Evolutionary conservation across 2,113 vertebrate genomes (phyloP), one percentile per base, ranked within the genome.

Genomic region (Cebidichthys violaceus): DNA sequence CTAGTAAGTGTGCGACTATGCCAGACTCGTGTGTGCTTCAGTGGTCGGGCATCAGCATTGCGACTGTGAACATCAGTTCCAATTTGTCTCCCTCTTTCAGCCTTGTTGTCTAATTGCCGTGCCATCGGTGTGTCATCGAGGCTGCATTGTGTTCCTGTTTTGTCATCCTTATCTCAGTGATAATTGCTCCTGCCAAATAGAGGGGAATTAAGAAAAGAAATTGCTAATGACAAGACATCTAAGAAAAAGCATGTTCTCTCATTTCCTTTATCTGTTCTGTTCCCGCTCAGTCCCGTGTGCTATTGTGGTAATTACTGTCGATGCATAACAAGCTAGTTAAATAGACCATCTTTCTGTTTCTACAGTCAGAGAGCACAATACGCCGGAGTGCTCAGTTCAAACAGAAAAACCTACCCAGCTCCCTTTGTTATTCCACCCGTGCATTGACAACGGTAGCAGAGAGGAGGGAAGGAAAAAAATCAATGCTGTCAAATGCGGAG

Each of bases 401-500:
- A 89, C 80, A 90, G 83, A 88, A 88, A 86, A 87, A 85, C 67
- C 82, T 89, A 79, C 79, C 89, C 83, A 37, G 88, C 82, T 90
- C 81, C 87, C 88, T 93, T 93, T 94, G 92, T 95, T 94, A 93
- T 94, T 93, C 89, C 86, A 86, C 76, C 86, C 90, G 82, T 90
- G 88, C 89, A 90, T 93, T 92, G 93, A 90, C 86, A 92, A 93
- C 93, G 87, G 91, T 90, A 88, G 89, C 84, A 75, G 88, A 91
- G 92, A 91, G 89, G 88, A 93, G 90, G 90, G 86, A 90, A 88
- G 87, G 82, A 9, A 88, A 86, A 89, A 91, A 94, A 94, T 93
- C 93, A 94, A 94, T 93, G 90, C 90, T 92, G 92, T 92, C 92
- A 94, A 89, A 95, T 90, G 90, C 86, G 88, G 87, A 93, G 92